These are phyloP conservation scores for Egretta garzetta DNA, from an alignment of 2,113 vertebrate genomes.

Conservation along the genomic window DNA sequence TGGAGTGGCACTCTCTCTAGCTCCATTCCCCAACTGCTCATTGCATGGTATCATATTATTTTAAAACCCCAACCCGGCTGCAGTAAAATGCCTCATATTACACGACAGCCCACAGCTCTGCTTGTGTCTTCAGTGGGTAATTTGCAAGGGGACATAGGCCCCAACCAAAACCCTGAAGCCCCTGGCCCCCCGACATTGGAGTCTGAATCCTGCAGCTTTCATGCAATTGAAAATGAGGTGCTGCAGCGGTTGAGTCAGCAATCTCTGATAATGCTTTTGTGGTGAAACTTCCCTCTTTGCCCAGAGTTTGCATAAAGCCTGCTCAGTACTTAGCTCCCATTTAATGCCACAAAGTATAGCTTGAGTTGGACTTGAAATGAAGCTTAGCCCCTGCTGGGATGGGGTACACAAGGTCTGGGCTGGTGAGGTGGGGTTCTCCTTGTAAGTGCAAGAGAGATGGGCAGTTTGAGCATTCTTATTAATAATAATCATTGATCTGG, in stretches of 20 bases:
- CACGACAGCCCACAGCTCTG: not conserved
- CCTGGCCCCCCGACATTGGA: not conserved
- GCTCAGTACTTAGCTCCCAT: slow-evolving; percentile 7
- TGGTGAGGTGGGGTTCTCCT: not conserved
- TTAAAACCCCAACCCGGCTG: slow-evolving; percentile 27
- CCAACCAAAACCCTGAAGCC: not conserved
- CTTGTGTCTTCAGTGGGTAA: slow-evolving; percentile 13
- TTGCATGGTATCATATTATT: slow-evolving; percentile 36
- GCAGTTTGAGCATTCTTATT: not conserved
- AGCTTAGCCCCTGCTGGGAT: not conserved
- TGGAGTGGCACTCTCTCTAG: not conserved
- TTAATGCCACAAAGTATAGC: slow-evolving; percentile 49
- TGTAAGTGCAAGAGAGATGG: not conserved
- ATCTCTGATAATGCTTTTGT: slow-evolving; percentile 45
- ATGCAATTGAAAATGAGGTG: slow-evolving; percentile 49
- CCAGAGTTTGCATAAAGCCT: slow-evolving; percentile 19
- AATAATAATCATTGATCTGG: not conserved
- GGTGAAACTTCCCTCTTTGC: slow-evolving; percentile 28
- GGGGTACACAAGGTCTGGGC: not conserved
- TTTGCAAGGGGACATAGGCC: slow-evolving; percentile 1
- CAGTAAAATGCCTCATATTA: slow-evolving; percentile 1
- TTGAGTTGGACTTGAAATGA: not conserved
- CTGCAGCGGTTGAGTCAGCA: slow-evolving; percentile 12
- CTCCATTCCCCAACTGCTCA: not conserved
- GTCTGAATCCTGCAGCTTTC: slow-evolving; percentile 5